Base-by-base conservation (phyloP, 2,113 vertebrate genomes). In the Hylia prasina region DNA sequence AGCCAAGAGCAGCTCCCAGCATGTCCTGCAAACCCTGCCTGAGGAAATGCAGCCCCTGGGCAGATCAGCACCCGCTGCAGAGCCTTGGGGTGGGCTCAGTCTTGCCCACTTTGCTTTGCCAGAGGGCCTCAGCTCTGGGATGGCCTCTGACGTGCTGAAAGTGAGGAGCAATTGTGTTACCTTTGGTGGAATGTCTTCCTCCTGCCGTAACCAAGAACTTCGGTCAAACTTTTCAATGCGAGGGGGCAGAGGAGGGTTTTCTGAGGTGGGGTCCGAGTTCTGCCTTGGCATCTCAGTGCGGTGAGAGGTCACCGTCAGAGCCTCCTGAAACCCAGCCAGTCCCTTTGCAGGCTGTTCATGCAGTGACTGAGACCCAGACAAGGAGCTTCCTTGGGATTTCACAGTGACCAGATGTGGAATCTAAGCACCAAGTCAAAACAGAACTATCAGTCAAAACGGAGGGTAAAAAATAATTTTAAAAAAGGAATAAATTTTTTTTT, bases 221-320 rank as follows among this genome's bases (percentile, higher is more conserved):
- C 99, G 98, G 97, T 99, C 99, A 98, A 99, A 98, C 97, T 99
- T 99, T 96, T 99, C 99, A 97, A 99, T 97, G 95, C 99, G 99
- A 94, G 99, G 98, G 37, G 99, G 99, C 96, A 99, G 98, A 92
- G 98, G 98, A 87, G 99, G 99, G 87, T 99, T 99, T 98, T 99
- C 99, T 31, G 99, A 99, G 88, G 99, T 99, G 98, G 99, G 99
- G 98, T 99, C 99, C 18, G 99, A 99, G 98, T 99, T 99, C 98
- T 99, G 99, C 96, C 99, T 99, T 60, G 99, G 99, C 98, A 99
- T 99, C 98, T 99, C 99, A 45, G 99, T 98, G 69, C 99, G 99
- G 97, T 99, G 99, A 96, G 99, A 99, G 94, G 98, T 98, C 96
- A 99, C 98, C 68, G 98, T 98, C 93, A 99, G 98, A 90, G 98